Conservation (phyloP, 2,797 vertebrate genomes). For the Taenioides sp. region DNA sequence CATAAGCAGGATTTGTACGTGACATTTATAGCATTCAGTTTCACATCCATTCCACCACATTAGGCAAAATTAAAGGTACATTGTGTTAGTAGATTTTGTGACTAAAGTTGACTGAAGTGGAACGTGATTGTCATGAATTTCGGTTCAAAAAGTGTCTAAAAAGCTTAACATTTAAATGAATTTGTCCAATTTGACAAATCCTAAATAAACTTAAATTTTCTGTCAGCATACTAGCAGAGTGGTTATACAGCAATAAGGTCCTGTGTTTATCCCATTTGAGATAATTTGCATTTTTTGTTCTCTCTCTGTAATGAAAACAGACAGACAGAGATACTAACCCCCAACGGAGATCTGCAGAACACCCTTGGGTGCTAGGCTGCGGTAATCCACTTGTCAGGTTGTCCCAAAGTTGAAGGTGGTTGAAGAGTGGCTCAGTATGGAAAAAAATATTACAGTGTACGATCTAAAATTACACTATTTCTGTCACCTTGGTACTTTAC, state of each 20-base stretch:
- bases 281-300: neutral
- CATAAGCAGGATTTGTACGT: constrained; percentile 45
- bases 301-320: neutral
- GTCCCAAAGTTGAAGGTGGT: neutral
- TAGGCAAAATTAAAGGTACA: constrained; percentile 22
- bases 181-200: neutral
- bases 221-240: neutral
- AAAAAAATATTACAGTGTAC: neutral
- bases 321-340: neutral
- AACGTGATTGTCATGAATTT: neutral
- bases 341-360: neutral
- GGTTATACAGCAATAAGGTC: neutral
- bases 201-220: neutral
- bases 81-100: constrained; percentile 1
- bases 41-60: constrained; percentile 32
- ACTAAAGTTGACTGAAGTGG: neutral
- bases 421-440: neutral
- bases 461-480: too few species aligned
- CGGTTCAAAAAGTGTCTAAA: neutral
- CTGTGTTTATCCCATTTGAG: too few species aligned
- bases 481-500: neutral
- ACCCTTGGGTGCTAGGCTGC: neutral
- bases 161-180: neutral
- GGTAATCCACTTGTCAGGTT: neutral
- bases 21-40: constrained; percentile 27